Evolutionary conservation across 2,888 invertebrate genomes (phyloP), one percentile per base, ranked within the genome.

Genomic region (Leucozona laternaria): DNA sequence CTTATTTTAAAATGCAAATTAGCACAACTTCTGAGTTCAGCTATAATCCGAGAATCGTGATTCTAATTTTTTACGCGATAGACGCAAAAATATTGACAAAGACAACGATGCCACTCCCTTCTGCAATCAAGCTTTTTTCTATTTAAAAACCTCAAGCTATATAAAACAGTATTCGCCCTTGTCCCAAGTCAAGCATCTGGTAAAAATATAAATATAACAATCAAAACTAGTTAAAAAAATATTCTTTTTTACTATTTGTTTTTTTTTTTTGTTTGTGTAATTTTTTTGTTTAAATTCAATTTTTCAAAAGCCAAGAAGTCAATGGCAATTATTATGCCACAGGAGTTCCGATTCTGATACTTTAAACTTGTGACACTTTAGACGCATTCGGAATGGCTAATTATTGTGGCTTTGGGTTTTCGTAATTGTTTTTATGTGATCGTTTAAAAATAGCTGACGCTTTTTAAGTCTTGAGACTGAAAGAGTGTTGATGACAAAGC

Each of bases 1-100:
- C 22, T 68, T 37, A 78, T 62, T 73, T 68, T 77, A 77, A 85
- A 72, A 85, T 85, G 76, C 80, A 85, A 77, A 85, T 77, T 58
- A 50, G 76, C 37, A 60, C 71, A 66, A 72, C 60, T 45, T 28
- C 64, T 7, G 20, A 57, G 81, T 75, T 64, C 31, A 75, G 66
- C 57, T 62, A 10, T 48, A 68, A 71, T 58, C 76, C 58, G 40
- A 64, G 17, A 80, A 68, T 80, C 84, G 84, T 85, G 84, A 77
- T 60, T 79, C 57, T 57, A 68, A 62, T 75, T 64, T 68, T 22
- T 68, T 60, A 68, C 28, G n/a, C 66, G n/a, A 64, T 50, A 37
- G 31, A 66, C 68, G 17, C 68, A 53, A 53, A 50, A 50, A n/a
- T 66, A 66, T 43, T 66, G 40, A 66, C 37, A 28, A 53, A 50